phyloP scores from a whole-genome alignment of 2,113 vertebrate genomes.

The Montifringilla adamsi region DNA sequence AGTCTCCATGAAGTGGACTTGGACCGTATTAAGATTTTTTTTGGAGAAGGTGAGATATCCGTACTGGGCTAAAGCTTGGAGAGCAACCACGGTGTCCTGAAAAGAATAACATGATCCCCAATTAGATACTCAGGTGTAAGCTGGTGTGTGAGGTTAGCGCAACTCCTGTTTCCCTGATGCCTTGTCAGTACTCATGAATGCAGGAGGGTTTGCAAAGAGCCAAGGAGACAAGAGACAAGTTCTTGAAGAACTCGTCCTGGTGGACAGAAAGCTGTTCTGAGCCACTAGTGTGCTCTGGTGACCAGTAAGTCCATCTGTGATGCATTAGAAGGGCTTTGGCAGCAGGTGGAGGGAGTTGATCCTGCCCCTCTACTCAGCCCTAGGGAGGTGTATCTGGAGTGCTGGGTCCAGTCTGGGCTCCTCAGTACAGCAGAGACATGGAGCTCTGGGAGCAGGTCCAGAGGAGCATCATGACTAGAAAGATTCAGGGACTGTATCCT shows the following conservation, averaged over 20 bases:
- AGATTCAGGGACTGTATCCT: neutral
- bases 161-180: neutral
- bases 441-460: neutral
- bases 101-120: neutral
- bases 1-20: neutral
- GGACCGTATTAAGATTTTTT: neutral
- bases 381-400: neutral
- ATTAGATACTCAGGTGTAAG: neutral
- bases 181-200: neutral
- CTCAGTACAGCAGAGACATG: neutral
- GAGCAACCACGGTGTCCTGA: constrained; percentile 71
- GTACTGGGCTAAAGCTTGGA: constrained; percentile 69
- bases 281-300: neutral
- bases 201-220: neutral
- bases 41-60: constrained; percentile 60
- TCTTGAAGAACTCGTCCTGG: neutral
- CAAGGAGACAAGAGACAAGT: neutral
- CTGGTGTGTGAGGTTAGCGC: neutral
- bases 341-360: neutral
- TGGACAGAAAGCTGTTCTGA: neutral
- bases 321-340: neutral
- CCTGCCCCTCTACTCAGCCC: no score
- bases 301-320: neutral
- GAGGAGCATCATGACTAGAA: neutral
- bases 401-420: neutral